Evolutionary conservation across 2,113 vertebrate species (phyloP).

Genomic region (Aphelocoma coerulescens): DNA sequence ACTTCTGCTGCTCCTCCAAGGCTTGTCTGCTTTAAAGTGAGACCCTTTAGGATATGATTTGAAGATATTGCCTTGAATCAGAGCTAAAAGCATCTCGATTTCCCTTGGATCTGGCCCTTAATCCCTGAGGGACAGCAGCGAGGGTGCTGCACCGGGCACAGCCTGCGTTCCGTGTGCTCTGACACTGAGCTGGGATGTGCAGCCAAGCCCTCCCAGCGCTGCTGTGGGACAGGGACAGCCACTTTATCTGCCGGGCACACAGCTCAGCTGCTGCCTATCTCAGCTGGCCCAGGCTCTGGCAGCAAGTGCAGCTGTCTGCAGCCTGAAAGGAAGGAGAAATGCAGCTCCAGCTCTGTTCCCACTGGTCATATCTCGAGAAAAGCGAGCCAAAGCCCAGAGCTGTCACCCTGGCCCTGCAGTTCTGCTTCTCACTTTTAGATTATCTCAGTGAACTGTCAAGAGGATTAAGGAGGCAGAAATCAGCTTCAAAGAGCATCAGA

Average conservation of each 20-base stretch:
- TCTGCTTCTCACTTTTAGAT: neutral
- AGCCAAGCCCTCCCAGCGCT: neutral
- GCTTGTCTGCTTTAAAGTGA: neutral
- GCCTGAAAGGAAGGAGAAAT: neutral
- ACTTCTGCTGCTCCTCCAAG: neutral
- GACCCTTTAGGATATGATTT: neutral
- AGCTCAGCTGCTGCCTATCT: neutral
- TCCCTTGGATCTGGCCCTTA: neutral
- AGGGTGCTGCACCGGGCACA: neutral
- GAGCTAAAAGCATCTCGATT: neutral
- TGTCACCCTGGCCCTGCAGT: neutral
- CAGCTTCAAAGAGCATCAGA: neutral
- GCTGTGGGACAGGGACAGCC: neutral
- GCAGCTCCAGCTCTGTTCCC: neutral
- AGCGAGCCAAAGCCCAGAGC: neutral
- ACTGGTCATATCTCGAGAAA: neutral
- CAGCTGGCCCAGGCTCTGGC: slow-evolving; percentile 1
- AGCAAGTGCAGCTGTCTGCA: neutral
- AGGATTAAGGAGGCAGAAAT: slow-evolving; percentile 23
- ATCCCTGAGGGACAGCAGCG: neutral
- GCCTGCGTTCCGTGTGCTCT: neutral
- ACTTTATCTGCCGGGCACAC: neutral
- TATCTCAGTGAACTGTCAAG: slow-evolving; percentile 20
- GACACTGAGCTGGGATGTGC: neutral
- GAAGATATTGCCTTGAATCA: neutral